Conservation (phyloP, 2,113 vertebrate genomes). For the Pangasianodon gigas region DNA sequence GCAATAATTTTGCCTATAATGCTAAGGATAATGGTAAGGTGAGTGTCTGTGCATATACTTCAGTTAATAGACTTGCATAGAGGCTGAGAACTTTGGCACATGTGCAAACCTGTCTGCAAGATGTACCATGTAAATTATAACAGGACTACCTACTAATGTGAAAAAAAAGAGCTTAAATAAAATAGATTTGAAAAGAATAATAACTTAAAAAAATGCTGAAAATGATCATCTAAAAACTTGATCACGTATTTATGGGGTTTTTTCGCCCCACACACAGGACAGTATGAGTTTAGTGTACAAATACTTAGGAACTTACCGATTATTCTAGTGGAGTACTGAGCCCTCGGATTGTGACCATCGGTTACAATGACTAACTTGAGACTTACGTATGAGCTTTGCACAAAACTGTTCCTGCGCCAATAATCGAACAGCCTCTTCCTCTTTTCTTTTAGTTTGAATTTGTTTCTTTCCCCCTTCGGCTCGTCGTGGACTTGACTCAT, state of each 20-base stretch:
- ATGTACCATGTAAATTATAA: not conserved
- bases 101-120: constrained; percentile 12
- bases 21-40: not conserved
- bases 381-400: constrained; percentile 28
- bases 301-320: constrained; percentile 34
- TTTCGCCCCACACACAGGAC: not conserved
- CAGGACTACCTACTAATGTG: not conserved
- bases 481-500: constrained; percentile 54
- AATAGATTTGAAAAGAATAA: not conserved
- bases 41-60: not conserved
- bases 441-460: constrained; percentile 36
- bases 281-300: not conserved
- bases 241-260: not conserved
- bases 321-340: constrained; percentile 21
- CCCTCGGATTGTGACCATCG: not conserved
- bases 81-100: not conserved
- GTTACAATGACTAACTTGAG: not conserved
- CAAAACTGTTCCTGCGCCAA: constrained; percentile 18
- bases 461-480: not conserved
- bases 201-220: not conserved
- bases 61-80: not conserved
- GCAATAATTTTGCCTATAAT: too few species aligned
- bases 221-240: not conserved
- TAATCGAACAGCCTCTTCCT: constrained; percentile 4
- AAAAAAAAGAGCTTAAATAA: not conserved